Evolutionary conservation across 1,140 invertebrate genomes (phyloP), one percentile per base, ranked within the genome.

Genomic region (Caenorhabditis inopinata): DNA sequence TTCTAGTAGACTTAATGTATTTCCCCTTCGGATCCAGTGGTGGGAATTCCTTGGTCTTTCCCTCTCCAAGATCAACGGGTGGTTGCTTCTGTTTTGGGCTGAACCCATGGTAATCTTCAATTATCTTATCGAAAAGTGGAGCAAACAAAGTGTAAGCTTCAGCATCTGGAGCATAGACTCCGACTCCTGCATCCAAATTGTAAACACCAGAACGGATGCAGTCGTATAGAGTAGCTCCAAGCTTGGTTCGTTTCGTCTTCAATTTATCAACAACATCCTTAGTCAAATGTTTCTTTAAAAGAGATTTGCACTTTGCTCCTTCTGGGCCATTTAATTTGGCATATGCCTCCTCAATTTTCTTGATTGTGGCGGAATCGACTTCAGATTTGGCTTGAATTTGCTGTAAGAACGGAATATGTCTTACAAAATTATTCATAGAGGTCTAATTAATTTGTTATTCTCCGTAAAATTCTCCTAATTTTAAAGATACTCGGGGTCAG

Each of bases 91-190:
- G 82, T 18, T 81, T 83, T 45, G 82, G 79, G 91, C 95, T 94
- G 85, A 92, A 93, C 90, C 94, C 93, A 90, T 97, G 95, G 91
- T 96, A 96, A 89, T 96, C 95, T 87, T 96, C 94, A 87, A 96
- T 96, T 91, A 96, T 95, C 89, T 95, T 94, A 90, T 96, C 94
- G 89, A 96, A 96, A 80, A 97, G 91, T 79, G 94, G 93, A 82
- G 93, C 92, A 89, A 96, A 97, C 2, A 94, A 91, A 84, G 93
- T 92, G 91, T 97, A 97, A 46, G 94, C 89, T 89, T 97, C 95
- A 82, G 95, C 94, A 90, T 97, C 95, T 38, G 95, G 95, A 78
- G 95, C 95, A 86, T 97, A 97, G 90, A 97, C 94, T 89, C 95
- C 95, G 74, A 96, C 93, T 84, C 95, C 94, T 79, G 94, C 89